These are phyloP conservation scores for Lineus longissimus DNA, from an alignment of 1,140 invertebrate species.

Conservation along the genomic window DNA sequence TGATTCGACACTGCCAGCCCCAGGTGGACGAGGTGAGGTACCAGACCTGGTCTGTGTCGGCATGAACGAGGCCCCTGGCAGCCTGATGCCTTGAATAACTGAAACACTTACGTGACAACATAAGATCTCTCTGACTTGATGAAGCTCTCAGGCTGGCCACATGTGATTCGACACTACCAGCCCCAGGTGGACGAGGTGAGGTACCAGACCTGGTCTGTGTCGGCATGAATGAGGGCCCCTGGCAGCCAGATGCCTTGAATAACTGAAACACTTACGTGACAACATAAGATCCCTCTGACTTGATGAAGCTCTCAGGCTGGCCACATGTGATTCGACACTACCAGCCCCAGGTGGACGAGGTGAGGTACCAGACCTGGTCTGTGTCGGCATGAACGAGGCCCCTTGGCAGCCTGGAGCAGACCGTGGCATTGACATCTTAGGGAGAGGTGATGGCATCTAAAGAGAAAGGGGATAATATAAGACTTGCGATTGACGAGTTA, in stretches of 20 bases:
- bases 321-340: constrained; percentile 35
- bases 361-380: constrained; percentile 13
- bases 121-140: constrained; percentile 7
- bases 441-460: neutral
- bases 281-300: constrained; percentile 2
- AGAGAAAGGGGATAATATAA: neutral
- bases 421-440: neutral
- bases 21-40: constrained; percentile 3
- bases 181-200: constrained; percentile 12
- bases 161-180: constrained; percentile 35
- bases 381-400: constrained; percentile 37
- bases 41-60: constrained; percentile 24
- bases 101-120: no score
- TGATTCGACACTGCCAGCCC: constrained; percentile 30
- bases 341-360: constrained; percentile 22
- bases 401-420: constrained; percentile 19
- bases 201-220: constrained; percentile 20
- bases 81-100: no score
- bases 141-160: constrained; percentile 35
- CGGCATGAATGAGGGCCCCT: no score
- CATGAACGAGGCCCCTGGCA: no score
- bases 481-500: no score
- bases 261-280: no score
- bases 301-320: constrained; percentile 32
- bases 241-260: no score